Base-by-base conservation (phyloP, 2,113 vertebrate genomes). In the Thinocorus orbignyianus region DNA sequence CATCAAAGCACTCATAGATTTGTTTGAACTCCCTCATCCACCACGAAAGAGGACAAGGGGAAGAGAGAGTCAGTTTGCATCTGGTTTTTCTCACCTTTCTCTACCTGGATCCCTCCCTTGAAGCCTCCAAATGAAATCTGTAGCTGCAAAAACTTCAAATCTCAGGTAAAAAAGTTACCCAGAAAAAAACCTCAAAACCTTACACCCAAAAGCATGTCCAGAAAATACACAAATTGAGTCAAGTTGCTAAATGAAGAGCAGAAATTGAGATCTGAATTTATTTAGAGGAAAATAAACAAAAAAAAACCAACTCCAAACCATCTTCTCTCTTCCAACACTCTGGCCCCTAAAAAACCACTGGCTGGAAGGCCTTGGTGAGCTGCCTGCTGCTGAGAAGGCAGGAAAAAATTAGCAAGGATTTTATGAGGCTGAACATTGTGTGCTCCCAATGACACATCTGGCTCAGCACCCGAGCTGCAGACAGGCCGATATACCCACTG, bases 401-500 rank as follows among this genome's bases (percentile, higher is more conserved):
- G 88, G 82, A 81, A 88, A 95, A 91, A 81, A 68, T 31, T 8
- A n/a, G 41, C 66, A 57, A 62, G 62, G 51, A 41, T 68, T 81
- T 85, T 18, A 42, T 15, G 51, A 88, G 58, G 74, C 42, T 86
- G 76, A 88, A 54, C 80, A 64, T 16, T 60, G 33, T 54, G 85
- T 78, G 76, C 68, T 95, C 51, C 51, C 74, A 72, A 2, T 68
- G 76, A 70, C 92, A 83, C 49, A 80, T 92, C 81, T 86, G 94
- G 90, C 71, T 94, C 25, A 2, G 90, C 87, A 83, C 12, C 90
- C 10, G 8, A 73, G 85, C 88, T 90, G 90, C 92, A 93, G 90
- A 31, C 54, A 83, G 85, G 79, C 88, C 44, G 78, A 88, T 49
- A 88, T 39, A 95, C 72, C 90, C 96, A 96, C 18, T 57, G 61